phyloP scores from a whole-genome alignment of 2,888 invertebrate genomes.

The Odontomyia ornata region DNA sequence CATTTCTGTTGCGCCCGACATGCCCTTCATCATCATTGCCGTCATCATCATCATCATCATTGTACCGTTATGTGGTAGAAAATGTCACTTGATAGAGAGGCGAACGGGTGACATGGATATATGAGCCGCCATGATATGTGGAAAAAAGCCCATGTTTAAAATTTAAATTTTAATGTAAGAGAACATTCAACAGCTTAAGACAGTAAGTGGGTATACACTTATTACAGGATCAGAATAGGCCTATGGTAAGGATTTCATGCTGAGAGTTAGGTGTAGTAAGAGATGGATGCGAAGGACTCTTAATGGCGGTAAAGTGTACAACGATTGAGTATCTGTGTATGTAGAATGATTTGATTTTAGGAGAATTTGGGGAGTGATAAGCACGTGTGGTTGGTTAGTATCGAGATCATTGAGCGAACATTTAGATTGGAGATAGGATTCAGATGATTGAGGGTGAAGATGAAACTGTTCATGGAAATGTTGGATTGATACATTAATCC shows the following conservation, averaged over 20 bases:
- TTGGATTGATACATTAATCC: too few relatives aligned
- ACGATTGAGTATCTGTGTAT: background rate
- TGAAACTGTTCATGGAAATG: too few relatives aligned
- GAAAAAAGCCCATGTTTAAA: slow-evolving; percentile 18
- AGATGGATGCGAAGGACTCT: background rate
- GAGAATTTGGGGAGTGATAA: background rate
- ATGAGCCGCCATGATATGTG: background rate
- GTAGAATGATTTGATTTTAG: background rate
- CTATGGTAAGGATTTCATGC: background rate
- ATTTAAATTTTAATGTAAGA: slow-evolving; percentile 26
- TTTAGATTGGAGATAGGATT: too few relatives aligned
- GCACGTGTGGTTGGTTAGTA: background rate
- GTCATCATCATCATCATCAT: too few relatives aligned
- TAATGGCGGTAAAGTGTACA: slow-evolving; percentile 17
- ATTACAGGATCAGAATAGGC: background rate
- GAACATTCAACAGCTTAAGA: slow-evolving; percentile 27
- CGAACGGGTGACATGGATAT: background rate
- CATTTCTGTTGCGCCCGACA: background rate
- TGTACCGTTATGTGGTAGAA: too few relatives aligned
- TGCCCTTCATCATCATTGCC: too few relatives aligned
- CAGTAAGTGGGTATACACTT: slow-evolving; percentile 8
- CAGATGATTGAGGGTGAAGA: too few relatives aligned
- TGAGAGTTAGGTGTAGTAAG: background rate
- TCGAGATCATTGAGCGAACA: background rate
- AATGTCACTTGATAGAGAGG: background rate